Evolutionary conservation across 1,140 invertebrate genomes (phyloP), one percentile per base, ranked within the genome.

Genomic region (Psilanteris sp.): DNA sequence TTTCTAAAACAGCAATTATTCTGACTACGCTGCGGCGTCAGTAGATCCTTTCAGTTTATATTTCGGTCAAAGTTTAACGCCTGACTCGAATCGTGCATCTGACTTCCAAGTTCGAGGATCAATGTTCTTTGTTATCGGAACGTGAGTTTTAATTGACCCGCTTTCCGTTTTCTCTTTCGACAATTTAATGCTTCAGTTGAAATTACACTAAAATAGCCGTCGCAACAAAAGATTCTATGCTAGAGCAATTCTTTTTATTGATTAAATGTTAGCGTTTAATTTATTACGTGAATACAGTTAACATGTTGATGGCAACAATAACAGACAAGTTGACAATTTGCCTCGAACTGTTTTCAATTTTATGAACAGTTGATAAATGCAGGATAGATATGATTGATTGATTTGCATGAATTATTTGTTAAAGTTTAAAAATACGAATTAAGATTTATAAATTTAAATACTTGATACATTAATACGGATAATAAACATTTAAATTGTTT

Each of bases 101-200:
- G 68, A 64, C 41, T 72, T 72, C 57, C 57, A 62, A 62, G 68
- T 64, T 64, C 57, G 57, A 52, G 50, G 57, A 66, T 73, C 59
- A 64, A 73, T 73, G 52, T 57, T 73, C 50, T 57, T 73, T 66
- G 70, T 64, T 73, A 66, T 66, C 59, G 41, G 41, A 71, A 74
- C 77, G 77, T 73, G 68, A 78, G 79, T 71, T 77, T 80, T 74
- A 80, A 81, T 83, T 79, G 75, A 81, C 81, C 79, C 41, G 71
- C 70, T 78, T 77, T 67, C 39, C 57, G 54, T 71, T 55, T 73
- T 62, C 50, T 66, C 50, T 62, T 62, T 62, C 55, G 48, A 61
- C 52, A 66, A 57, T 64, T 64, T 72, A 48, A 55, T 64, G 52
- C 50, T 20, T 24, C 26, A 16, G 6, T 57, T 39, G 14, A 59